Conservation (phyloP, 2,888 invertebrate genomes). For the Auanema freiburgensis region DNA sequence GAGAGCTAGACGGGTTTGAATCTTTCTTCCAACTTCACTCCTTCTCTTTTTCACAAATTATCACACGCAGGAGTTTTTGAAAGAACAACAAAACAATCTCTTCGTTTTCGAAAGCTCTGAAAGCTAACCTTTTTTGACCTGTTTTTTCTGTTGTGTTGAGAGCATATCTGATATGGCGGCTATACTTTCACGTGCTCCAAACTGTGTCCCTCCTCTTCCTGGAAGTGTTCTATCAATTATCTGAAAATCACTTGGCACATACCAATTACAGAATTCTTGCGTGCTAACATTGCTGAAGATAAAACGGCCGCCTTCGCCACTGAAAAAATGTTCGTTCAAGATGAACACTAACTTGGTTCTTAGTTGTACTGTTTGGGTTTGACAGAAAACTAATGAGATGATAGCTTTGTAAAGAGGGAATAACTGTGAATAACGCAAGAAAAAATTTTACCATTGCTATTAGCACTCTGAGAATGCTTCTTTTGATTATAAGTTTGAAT, state of each 20-base stretch:
- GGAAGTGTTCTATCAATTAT: background rate
- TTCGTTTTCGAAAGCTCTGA: too few species aligned
- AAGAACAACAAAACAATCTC: too few species aligned
- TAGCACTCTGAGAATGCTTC: constrained; percentile 37
- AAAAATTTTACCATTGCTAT: background rate
- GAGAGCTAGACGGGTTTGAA: too few species aligned
- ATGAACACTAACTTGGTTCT: background rate
- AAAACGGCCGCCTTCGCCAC: constrained; percentile 59
- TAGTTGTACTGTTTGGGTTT: background rate
- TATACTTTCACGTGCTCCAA: constrained; percentile 45
- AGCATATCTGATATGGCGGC: constrained; percentile 51
- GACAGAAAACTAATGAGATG: background rate
- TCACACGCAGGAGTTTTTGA: too few species aligned
- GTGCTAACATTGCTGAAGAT: constrained; percentile 54
- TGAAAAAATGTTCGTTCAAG: constrained; percentile 28
- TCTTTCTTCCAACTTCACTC: too few species aligned
- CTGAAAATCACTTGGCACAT: background rate
- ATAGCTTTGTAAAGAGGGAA: too few species aligned
- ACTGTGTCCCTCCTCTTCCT: constrained; percentile 20
- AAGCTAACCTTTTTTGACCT: constrained; percentile 30
- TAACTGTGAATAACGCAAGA: background rate
- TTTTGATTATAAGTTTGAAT: constrained; percentile 36
- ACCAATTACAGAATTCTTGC: constrained; percentile 44
- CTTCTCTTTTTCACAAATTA: too few species aligned
- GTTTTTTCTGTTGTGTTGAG: constrained; percentile 41